Evolutionary conservation across 2,797 vertebrate genomes (phyloP).

Genomic region (Brotula barbata): DNA sequence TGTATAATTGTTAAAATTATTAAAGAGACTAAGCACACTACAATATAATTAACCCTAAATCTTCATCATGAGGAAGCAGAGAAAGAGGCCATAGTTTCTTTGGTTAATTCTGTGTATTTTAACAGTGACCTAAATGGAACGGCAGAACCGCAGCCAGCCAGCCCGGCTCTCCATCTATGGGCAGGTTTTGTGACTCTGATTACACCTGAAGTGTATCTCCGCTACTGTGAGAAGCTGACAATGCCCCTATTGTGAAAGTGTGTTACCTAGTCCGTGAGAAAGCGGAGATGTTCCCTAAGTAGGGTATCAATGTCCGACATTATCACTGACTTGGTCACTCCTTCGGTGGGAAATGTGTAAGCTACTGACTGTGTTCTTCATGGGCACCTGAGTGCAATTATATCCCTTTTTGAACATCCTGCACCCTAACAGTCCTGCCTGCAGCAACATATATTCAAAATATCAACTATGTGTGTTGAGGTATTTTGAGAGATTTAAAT

Average conservation of each 20-base stretch:
- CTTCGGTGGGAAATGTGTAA: constrained; percentile 49
- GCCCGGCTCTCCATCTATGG: neutral
- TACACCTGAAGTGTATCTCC: constrained; percentile 22
- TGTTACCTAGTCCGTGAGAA: constrained; percentile 72
- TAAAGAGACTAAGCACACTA: too few species aligned
- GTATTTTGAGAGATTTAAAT: too few species aligned
- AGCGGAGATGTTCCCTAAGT: constrained; percentile 44
- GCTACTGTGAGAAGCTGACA: constrained; percentile 48
- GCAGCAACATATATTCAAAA: too few species aligned
- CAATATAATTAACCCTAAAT: too few species aligned
- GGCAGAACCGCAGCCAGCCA: neutral
- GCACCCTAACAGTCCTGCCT: too few species aligned
- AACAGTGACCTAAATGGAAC: constrained; percentile 10
- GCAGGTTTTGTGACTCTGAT: neutral
- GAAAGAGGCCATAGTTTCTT: neutral
- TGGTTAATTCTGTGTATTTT: constrained; percentile 11
- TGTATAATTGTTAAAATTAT: too few species aligned
- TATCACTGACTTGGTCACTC: constrained; percentile 30
- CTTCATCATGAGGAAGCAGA: too few species aligned
- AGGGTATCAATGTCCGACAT: constrained; percentile 56
- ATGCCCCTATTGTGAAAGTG: constrained; percentile 61
- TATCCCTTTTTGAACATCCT: neutral
- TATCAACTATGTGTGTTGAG: too few species aligned
- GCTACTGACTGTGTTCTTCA: constrained; percentile 13
- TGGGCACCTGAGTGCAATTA: neutral